Base-by-base conservation (phyloP, 1,140 invertebrate species). In the Drosophila kanapiae region DNA sequence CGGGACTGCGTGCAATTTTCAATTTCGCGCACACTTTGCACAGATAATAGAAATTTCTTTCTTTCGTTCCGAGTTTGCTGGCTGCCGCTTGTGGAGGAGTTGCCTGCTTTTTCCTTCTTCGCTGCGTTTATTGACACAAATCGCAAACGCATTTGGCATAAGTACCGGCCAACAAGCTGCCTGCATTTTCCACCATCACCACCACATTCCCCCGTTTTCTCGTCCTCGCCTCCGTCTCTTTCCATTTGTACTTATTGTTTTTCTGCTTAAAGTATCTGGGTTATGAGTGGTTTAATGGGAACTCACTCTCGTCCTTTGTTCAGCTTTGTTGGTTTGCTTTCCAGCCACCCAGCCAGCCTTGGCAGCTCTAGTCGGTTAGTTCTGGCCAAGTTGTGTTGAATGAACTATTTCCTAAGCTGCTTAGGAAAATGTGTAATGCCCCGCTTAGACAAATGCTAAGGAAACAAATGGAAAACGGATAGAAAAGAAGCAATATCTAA, bases 1-100 rank as follows among this genome's bases (percentile, higher is more conserved):
- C 3, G 40, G n/a, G 53, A n/a, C 64, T 53, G 77, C 68, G 65
- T 72, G 84, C 85, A 81, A 88, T 88, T 87, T 87, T 90, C 84
- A 87, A 87, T 87, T 87, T 87, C 85, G 84, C 84, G 84, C 85
- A 87, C 83, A 87, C 83, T 87, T 87, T 87, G 84, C 83, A 80
- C 84, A 87, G 84, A 87, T 87, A 87, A 87, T 87, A 90, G 84
- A 87, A 87, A 87, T 88, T 87, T 87, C 83, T 88, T 87, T 88
- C 80, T 71, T 65, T 60, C 38, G 42, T 59, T 23, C n/a, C n/a
- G 42, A 70, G 58, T 58, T 60, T 23, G 45, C 49, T 49, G 33
- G 23, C 35, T 51, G 60, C 60, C 67, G 47, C 63, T 45, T 3
- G 6, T 31, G 60, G 31, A 37, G 65, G 14, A 23, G 61, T 33